Base-by-base conservation (phyloP, 2,888 invertebrate species). In the Synergus umbraculus region DNA sequence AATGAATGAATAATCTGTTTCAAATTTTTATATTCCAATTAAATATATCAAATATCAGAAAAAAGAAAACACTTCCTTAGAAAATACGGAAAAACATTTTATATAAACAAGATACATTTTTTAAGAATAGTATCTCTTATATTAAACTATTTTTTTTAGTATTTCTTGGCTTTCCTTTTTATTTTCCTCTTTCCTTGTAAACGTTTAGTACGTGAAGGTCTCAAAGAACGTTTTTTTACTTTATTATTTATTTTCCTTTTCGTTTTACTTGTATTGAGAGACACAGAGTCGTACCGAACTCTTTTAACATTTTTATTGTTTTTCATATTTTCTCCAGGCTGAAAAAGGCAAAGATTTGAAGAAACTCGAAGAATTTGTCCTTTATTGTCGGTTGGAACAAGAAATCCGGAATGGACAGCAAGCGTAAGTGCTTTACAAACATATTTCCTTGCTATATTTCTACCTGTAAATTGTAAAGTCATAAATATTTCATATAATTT, bases 391-490 rank as follows among this genome's bases (percentile, higher is more conserved):
- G 43, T 63, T 4, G 88, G 86, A 15, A 76, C 78, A 49, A 88
- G 78, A 13, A 85, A 81, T 73, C 88, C 88, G 4, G 81, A 76
- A 13, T 79, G 10, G 2, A 86, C 41, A 8, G 84, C 88, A 2
- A 86, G 82, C 3, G 82, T 81, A 54, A 88, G 78, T n/a, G 85
- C 83, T 15, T 84, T 77, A 18, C 58, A 78, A 13, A 88, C 58
- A 8, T 83, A 87, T 12, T 78, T 83, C 76, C 81, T 82, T 12
- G 77, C 76, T 12, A 13, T 64, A 0, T 67, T 60, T 13, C 12
- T 29, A 4, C 41, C 80, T 81, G 49, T 12, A 58, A 66, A 76
- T 49, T 49, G 1, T 15, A 0, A 15, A 37, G 37, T 5, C 5
- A 15, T 15, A 58, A 15, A 65, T 37, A 29, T n/a, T 65, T 43